Percentiles rank a stretch among this genome's conserved stretches.
Evolutionary conservation across 2,113 vertebrate species (phyloP).

Genomic region (Trogon surrucura): DNA sequence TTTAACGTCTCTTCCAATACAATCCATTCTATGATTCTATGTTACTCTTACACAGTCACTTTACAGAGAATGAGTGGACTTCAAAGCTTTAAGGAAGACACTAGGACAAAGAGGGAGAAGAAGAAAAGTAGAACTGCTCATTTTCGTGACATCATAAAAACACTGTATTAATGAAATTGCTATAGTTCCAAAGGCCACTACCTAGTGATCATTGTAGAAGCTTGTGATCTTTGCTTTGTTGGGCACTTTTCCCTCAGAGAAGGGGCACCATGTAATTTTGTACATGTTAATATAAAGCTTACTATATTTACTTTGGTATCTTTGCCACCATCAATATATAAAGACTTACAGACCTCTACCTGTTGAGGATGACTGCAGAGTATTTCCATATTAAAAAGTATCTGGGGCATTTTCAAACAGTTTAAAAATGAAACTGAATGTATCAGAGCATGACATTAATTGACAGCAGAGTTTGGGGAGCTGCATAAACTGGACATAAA

Average conservation of each 20-base stretch:
- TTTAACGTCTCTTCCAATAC: no score
- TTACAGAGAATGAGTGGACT: neutral
- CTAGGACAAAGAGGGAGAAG: neutral
- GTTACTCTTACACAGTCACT: neutral
- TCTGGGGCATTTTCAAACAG: neutral
- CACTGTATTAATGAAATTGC: neutral
- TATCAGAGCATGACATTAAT: neutral
- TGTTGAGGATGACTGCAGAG: neutral
- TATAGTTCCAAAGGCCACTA: neutral
- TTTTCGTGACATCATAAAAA: neutral
- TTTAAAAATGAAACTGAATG: neutral
- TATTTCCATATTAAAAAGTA: neutral
- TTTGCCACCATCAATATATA: neutral
- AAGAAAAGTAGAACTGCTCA: neutral
- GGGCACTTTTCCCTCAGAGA: neutral
- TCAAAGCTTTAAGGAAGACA: neutral
- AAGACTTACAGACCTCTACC: neutral
- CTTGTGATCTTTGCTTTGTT: neutral
- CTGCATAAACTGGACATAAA: slow-evolving; percentile 43
- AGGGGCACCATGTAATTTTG: neutral
- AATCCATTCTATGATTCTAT: no score
- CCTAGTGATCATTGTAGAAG: neutral
- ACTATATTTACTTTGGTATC: neutral
- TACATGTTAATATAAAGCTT: neutral
- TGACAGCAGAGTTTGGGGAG: neutral